A percentile compares a stretch with the other conserved stretches of the same genome.
Evolutionary conservation across 2,888 invertebrate genomes (phyloP).

Genomic region (Adelphocoris suturalis): DNA sequence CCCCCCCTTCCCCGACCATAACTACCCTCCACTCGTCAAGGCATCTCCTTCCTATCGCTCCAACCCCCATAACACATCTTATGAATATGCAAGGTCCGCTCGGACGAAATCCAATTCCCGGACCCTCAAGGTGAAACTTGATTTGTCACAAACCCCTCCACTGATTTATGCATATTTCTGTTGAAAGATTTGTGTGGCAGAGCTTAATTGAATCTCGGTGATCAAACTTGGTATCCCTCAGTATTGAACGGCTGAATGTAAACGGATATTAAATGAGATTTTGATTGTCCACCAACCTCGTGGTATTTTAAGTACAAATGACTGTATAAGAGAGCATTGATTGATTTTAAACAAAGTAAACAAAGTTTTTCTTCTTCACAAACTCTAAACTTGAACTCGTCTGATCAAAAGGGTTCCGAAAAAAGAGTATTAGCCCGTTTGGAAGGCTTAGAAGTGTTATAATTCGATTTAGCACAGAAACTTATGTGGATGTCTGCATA

Average conservation of each 20-base stretch:
- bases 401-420: too few relatives aligned
- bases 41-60: neutral
- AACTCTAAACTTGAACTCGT: too few relatives aligned
- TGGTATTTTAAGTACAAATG: too few relatives aligned
- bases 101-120: constrained; percentile 35
- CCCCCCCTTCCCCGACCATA: neutral
- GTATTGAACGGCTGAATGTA: constrained; percentile 31
- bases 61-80: neutral
- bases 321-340: too few relatives aligned
- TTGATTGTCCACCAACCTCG: neutral
- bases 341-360: too few relatives aligned
- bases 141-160: constrained; percentile 21
- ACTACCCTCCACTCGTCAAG: too few relatives aligned
- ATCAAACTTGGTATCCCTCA: neutral
- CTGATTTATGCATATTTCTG: constrained; percentile 28
- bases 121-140: constrained; percentile 9
- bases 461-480: too few relatives aligned
- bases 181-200: constrained; percentile 16
- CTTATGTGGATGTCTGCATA: too few relatives aligned
- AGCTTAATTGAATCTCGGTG: constrained; percentile 4
- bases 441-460: too few relatives aligned
- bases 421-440: too few relatives aligned
- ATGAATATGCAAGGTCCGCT: constrained; percentile 17
- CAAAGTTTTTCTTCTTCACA: too few relatives aligned
- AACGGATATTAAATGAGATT: constrained; percentile 12